A percentile compares a stretch with the other conserved stretches of the same genome.
Evolutionary conservation across 2,113 vertebrate species (phyloP).

Genomic region (Ceyx margarethae): DNA sequence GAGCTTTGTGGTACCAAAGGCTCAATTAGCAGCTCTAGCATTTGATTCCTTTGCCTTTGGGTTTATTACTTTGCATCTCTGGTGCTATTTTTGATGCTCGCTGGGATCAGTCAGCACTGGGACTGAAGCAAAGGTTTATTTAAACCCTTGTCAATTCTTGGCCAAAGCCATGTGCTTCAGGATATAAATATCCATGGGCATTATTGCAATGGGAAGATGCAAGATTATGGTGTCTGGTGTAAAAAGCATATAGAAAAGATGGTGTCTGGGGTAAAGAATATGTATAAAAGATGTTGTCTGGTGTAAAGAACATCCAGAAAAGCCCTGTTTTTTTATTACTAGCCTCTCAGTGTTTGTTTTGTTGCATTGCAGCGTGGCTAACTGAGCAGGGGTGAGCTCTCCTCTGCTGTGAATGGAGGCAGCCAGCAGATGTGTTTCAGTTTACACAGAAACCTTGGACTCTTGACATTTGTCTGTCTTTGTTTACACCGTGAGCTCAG

Average conservation of each 20-base stretch:
- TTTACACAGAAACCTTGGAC: neutral
- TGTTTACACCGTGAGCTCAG: neutral
- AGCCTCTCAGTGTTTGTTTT: neutral
- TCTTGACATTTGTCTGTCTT: neutral
- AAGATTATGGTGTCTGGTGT: neutral
- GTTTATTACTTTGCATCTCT: neutral
- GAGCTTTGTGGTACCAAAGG: neutral
- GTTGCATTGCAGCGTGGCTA: neutral
- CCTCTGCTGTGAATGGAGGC: neutral
- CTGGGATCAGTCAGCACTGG: neutral
- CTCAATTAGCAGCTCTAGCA: neutral
- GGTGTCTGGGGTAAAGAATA: neutral
- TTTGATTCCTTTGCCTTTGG: neutral
- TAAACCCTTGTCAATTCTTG: neutral
- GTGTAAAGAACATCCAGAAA: neutral
- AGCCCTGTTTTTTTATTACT: neutral
- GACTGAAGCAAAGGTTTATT: neutral
- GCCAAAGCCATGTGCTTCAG: neutral
- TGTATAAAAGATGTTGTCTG: neutral
- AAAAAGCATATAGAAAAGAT: too few species aligned
- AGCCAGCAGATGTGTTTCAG: neutral
- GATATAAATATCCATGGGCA: neutral
- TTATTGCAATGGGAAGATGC: neutral
- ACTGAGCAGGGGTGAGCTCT: neutral
- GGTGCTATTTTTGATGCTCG: neutral